A percentile compares a stretch with the other conserved stretches of the same genome.
phyloP scores from a whole-genome alignment of 2,888 invertebrate species.

The Torymus aiolomorphi region DNA sequence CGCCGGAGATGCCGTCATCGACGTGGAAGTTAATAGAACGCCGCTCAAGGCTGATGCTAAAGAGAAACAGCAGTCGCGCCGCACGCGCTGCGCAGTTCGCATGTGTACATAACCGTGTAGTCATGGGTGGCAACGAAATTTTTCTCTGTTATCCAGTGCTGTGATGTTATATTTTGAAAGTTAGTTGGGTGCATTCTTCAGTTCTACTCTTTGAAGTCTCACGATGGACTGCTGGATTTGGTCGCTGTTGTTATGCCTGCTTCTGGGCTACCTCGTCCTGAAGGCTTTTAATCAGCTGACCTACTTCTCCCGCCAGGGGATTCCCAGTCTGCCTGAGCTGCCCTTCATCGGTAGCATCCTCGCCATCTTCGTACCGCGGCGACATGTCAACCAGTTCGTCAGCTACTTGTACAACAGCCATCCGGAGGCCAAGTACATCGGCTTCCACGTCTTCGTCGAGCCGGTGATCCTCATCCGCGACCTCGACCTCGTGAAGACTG shows the following conservation, averaged over 20 bases:
- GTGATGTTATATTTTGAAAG: no score
- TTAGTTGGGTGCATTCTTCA: no score
- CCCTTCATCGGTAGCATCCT: constrained; percentile 16
- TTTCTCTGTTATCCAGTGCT: no score
- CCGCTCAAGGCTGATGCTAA: constrained; percentile 5
- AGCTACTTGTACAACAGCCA: constrained; percentile 16
- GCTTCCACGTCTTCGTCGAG: constrained; percentile 14
- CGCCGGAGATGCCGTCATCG: constrained; percentile 11
- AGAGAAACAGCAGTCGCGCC: background rate
- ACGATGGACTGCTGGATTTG: constrained; percentile 28
- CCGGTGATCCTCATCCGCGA: constrained; percentile 59
- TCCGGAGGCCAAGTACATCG: constrained; percentile 36
- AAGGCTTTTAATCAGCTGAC: background rate
- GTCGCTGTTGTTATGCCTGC: background rate
- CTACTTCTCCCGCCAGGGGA: constrained; percentile 36
- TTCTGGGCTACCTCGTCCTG: background rate
- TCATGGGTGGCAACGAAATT: background rate
- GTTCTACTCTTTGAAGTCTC: no score
- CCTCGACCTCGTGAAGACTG: constrained; percentile 67
- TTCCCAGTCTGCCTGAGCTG: constrained; percentile 8
- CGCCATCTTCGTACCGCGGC: constrained; percentile 18
- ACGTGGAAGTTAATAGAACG: constrained; percentile 15
- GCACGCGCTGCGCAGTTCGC: background rate
- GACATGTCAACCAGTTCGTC: constrained; percentile 22
- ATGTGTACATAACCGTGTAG: background rate